Conservation (phyloP, 2,888 invertebrate species). For the Seira musarum region DNA sequence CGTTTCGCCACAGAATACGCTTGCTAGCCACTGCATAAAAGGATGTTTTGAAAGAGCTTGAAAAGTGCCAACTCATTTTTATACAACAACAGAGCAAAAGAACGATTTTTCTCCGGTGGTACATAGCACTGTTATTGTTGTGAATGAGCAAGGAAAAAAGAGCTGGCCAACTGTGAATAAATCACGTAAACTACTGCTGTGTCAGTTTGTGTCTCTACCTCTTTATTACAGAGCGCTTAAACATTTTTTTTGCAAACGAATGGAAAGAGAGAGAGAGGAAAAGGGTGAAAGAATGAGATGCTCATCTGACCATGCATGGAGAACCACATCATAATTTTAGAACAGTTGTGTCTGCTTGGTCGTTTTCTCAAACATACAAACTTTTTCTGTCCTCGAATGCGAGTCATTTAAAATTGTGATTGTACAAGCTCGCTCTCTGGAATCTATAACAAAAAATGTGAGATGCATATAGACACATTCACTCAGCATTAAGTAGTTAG, state of each 20-base stretch:
- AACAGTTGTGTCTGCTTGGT: slow-evolving; percentile 11
- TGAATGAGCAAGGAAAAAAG: slow-evolving; percentile 29
- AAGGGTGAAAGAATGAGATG: too few species aligned
- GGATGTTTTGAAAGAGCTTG: background rate
- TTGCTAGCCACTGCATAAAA: background rate
- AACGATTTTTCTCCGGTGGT: too few species aligned
- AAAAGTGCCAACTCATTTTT: slow-evolving; percentile 42
- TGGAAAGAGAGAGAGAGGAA: too few species aligned
- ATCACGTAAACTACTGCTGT: slow-evolving; percentile 39
- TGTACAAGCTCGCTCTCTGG: too few species aligned
- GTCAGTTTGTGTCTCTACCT: slow-evolving; percentile 20
- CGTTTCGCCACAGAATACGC: background rate
- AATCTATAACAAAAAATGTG: too few species aligned
- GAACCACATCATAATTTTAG: slow-evolving; percentile 40
- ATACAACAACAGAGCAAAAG: slow-evolving; percentile 30
- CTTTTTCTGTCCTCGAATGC: too few species aligned
- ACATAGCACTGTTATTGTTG: slow-evolving; percentile 15
- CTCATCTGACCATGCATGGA: slow-evolving; percentile 42
- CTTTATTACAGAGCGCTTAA: too few species aligned
- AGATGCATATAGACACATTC: too few species aligned
- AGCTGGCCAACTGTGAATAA: slow-evolving; percentile 50
- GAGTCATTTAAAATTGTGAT: too few species aligned
- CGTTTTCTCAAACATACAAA: too few species aligned
- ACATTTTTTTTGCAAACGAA: too few species aligned
- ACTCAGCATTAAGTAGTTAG: too few species aligned